Conservation (phyloP, 2,797 vertebrate genomes). For the Danio albolineatus region DNA sequence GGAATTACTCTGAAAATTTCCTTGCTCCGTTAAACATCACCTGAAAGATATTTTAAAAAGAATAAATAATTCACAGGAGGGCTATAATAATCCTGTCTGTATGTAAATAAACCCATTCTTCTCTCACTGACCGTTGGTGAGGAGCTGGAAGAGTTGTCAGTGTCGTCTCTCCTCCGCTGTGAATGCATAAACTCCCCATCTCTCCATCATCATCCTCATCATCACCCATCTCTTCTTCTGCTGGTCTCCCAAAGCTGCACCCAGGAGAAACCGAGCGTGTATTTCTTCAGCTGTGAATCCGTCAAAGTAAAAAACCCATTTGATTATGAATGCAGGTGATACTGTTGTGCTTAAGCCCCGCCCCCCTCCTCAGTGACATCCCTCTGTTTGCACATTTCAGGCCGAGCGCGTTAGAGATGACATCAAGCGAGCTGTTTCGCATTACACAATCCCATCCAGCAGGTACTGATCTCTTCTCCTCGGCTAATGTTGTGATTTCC, state of each 20-base stretch:
- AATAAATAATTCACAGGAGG: too few relatives aligned
- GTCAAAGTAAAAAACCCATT: constrained; percentile 61
- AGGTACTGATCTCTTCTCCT: constrained; percentile 44
- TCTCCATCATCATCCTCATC: constrained; percentile 56
- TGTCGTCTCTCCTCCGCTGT: constrained; percentile 80
- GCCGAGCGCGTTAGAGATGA: constrained; percentile 81
- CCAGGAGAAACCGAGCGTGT: constrained; percentile 81
- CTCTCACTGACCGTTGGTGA: constrained; percentile 69
- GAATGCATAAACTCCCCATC: constrained; percentile 74
- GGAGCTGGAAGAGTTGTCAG: constrained; percentile 80
- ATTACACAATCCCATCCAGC: constrained; percentile 65
- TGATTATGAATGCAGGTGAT: neutral
- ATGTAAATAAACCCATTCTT: neutral
- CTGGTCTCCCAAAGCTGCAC: constrained; percentile 80
- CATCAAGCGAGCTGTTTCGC: constrained; percentile 76
- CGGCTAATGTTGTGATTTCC: neutral
- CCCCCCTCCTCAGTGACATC: constrained; percentile 25
- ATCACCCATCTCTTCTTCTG: constrained; percentile 76
- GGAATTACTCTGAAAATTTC: too few relatives aligned
- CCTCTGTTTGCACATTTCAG: constrained; percentile 66
- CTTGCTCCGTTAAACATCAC: too few relatives aligned
- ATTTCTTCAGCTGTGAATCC: constrained; percentile 84
- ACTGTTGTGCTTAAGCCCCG: neutral
- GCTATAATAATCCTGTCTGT: too few relatives aligned
- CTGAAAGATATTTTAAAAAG: too few relatives aligned